Percentiles rank a stretch among this genome's conserved stretches.
phyloP scores from a whole-genome alignment of 2,797 vertebrate genomes.

The Valencia hispanica region DNA sequence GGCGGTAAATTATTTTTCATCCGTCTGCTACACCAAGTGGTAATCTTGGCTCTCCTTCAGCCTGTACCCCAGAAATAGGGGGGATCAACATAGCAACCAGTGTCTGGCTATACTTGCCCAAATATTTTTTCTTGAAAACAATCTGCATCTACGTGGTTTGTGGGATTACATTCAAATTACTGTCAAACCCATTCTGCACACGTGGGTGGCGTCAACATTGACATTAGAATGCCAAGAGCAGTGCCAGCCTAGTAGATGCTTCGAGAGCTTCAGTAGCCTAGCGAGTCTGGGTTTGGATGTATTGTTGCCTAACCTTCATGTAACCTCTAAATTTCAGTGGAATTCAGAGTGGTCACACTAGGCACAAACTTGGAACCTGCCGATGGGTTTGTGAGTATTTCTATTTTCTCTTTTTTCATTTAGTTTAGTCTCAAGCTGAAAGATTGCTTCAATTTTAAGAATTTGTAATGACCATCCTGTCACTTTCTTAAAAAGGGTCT shows the following conservation, averaged over 20 bases:
- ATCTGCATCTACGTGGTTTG: too few species aligned
- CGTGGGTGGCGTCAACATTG: too few species aligned
- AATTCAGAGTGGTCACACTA: constrained; percentile 84
- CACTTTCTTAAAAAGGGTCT: neutral
- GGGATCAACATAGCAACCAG: too few species aligned
- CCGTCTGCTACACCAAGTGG: neutral
- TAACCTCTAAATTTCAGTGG: constrained; percentile 71
- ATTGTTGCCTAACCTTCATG: neutral
- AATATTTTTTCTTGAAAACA: neutral
- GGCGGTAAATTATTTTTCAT: neutral
- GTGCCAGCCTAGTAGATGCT: too few species aligned
- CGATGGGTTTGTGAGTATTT: constrained; percentile 59
- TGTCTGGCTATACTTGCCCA: too few species aligned
- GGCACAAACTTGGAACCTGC: constrained; percentile 77
- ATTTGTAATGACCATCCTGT: neutral
- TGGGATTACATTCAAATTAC: too few species aligned
- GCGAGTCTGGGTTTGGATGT: neutral
- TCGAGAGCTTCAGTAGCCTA: too few species aligned
- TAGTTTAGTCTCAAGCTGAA: neutral
- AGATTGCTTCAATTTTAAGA: neutral
- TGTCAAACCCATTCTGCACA: too few species aligned
- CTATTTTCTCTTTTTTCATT: neutral
- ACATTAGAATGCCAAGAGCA: too few species aligned
- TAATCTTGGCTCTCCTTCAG: neutral
- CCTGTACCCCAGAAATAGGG: neutral